Conservation (phyloP, 2,113 vertebrate species). For the Himantopus leucocephalus region DNA sequence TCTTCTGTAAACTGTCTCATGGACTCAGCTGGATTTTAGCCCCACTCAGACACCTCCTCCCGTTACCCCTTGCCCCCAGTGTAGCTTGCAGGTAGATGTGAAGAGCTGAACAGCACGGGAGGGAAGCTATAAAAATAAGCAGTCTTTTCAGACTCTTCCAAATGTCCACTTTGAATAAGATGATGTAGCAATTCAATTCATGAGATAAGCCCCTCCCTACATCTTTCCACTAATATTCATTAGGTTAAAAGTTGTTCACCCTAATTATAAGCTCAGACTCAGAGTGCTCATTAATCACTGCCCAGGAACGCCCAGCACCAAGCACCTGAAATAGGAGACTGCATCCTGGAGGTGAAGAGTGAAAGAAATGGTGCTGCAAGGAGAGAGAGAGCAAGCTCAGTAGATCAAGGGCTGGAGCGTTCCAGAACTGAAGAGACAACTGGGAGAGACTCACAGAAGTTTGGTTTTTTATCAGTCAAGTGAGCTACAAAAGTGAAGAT, state of each 20-base stretch:
- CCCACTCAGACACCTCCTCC: background rate
- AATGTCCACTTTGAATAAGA: background rate
- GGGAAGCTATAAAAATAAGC: background rate
- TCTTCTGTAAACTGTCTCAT: background rate
- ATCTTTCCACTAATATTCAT: background rate
- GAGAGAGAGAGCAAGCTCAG: background rate
- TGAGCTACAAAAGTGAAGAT: background rate
- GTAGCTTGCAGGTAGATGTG: background rate
- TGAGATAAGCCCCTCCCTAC: background rate
- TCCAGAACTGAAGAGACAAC: background rate
- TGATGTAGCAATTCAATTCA: background rate
- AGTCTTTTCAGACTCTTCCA: background rate
- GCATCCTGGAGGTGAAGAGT: background rate
- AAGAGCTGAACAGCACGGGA: background rate
- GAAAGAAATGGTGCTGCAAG: background rate
- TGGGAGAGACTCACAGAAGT: background rate
- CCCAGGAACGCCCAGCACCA: background rate
- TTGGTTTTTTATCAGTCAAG: background rate
- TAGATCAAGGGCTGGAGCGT: background rate
- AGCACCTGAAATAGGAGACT: background rate
- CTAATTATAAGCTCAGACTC: background rate
- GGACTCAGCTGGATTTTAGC: background rate
- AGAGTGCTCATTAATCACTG: background rate
- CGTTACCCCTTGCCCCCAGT: accelerated
- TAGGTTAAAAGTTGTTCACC: background rate